A percentile compares a stretch with the other conserved stretches of the same genome.
Conservation (phyloP, 1,140 invertebrate species). For the Anastatus disparis region DNA sequence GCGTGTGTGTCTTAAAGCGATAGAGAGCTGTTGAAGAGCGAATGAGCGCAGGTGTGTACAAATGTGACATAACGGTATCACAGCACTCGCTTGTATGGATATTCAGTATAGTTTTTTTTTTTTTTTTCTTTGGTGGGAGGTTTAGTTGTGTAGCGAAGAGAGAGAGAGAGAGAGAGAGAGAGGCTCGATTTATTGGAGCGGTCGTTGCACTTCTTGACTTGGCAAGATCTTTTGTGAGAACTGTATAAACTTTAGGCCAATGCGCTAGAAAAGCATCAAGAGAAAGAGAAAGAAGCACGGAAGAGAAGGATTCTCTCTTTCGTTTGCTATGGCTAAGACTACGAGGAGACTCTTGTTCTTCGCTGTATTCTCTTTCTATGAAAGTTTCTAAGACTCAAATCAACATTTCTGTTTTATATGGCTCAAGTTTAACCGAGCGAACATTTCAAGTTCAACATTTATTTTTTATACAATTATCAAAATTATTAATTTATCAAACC, state of each 20-base stretch:
- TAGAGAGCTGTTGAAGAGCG: background rate
- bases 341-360: constrained; percentile 47
- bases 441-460: too few species aligned
- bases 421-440: too few species aligned
- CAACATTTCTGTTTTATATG: too few species aligned
- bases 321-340: too few species aligned
- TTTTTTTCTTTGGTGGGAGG: too few species aligned
- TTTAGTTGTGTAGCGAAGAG: background rate
- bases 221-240: background rate
- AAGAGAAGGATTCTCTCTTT: constrained; percentile 34
- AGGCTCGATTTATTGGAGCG: constrained; percentile 63
- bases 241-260: constrained; percentile 43
- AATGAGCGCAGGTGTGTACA: constrained; percentile 60
- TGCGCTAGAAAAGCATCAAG: constrained; percentile 53
- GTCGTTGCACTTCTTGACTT: constrained; percentile 61
- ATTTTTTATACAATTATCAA: too few species aligned
- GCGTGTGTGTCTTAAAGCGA: too few species aligned
- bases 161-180: constrained; percentile 35
- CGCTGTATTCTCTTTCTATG: background rate
- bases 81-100: constrained; percentile 52
- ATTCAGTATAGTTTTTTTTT: constrained; percentile 48
- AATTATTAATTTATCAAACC: too few species aligned
- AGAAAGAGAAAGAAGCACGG: constrained; percentile 1
- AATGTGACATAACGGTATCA: constrained; percentile 67
- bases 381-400: too few species aligned